A percentile compares a stretch with the other conserved stretches of the same genome.
phyloP scores from a whole-genome alignment of 2,113 vertebrate species.

The Zosterops lateralis region DNA sequence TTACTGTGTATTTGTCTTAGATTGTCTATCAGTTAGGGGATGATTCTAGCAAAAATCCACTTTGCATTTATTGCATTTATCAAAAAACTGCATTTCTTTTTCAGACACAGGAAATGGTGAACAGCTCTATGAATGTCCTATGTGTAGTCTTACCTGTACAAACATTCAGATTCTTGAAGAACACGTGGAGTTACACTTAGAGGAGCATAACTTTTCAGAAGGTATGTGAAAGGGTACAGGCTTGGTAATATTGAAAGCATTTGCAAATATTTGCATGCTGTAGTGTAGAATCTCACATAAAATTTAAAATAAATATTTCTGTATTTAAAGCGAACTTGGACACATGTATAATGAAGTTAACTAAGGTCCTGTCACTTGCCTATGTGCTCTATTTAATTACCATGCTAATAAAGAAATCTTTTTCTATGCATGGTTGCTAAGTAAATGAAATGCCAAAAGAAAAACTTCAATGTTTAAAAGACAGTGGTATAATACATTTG shows the following conservation, averaged over 20 bases:
- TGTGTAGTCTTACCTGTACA: constrained; percentile 82
- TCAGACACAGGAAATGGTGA: constrained; percentile 41
- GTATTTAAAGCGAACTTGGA: neutral
- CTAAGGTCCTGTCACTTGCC: neutral
- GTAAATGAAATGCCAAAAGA: neutral
- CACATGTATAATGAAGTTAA: neutral
- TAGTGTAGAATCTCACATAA: neutral
- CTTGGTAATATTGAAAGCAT: neutral
- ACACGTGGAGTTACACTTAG: constrained; percentile 88
- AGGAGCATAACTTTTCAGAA: constrained; percentile 70
- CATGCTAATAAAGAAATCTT: neutral
- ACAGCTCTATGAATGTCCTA: constrained; percentile 80
- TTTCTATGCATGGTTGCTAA: neutral
- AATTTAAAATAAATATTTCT: neutral
- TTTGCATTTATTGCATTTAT: neutral
- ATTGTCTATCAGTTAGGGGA: rapidly evolving
- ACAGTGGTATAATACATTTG: neutral
- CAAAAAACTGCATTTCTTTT: neutral
- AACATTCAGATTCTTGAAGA: constrained; percentile 80
- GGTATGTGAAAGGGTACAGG: constrained; percentile 52
- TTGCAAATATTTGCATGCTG: neutral
- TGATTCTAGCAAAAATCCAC: neutral
- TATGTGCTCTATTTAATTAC: neutral
- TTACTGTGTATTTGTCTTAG: neutral
- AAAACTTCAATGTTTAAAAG: neutral